Conservation (phyloP, 2,113 vertebrate genomes). For the Sakesphorus luctuosus region DNA sequence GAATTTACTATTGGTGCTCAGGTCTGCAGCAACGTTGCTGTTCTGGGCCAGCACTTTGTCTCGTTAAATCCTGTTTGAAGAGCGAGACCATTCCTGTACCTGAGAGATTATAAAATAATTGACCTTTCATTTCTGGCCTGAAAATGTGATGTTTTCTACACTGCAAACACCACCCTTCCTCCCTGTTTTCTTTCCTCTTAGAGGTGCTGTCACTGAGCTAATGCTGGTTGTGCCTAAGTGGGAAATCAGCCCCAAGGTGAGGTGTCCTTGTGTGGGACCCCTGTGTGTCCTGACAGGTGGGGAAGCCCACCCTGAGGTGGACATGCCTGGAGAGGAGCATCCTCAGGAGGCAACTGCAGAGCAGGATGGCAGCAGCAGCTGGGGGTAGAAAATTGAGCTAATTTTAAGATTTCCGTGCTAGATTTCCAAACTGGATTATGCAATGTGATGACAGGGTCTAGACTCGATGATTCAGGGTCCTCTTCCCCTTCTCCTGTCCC, state of each 20-base stretch:
- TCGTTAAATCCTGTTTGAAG: not conserved
- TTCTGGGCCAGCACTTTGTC: not conserved
- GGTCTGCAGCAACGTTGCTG: not conserved
- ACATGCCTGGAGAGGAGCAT: not conserved
- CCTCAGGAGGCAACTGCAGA: not conserved
- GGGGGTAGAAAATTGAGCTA: not conserved
- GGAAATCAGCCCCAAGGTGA: not conserved
- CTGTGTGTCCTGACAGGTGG: rapidly evolving
- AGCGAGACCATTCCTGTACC: not conserved
- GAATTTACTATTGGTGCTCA: constrained; percentile 5
- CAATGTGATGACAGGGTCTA: not conserved
- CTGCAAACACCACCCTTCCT: rapidly evolving
- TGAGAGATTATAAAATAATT: not conserved
- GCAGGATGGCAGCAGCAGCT: not conserved
- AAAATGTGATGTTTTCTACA: not conserved
- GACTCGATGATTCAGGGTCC: not conserved
- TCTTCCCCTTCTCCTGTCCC: not conserved
- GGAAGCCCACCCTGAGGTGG: not conserved
- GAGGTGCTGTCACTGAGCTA: not conserved
- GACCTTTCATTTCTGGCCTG: constrained; percentile 16
- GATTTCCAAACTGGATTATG: not conserved
- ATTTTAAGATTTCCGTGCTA: not conserved
- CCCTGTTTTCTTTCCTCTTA: not conserved
- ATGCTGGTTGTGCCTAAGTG: not conserved
- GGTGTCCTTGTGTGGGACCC: not conserved